A percentile compares a stretch with the other conserved stretches of the same genome.
Evolutionary conservation across 1,140 invertebrate genomes (phyloP).

Genomic region (Cydia amplana): DNA sequence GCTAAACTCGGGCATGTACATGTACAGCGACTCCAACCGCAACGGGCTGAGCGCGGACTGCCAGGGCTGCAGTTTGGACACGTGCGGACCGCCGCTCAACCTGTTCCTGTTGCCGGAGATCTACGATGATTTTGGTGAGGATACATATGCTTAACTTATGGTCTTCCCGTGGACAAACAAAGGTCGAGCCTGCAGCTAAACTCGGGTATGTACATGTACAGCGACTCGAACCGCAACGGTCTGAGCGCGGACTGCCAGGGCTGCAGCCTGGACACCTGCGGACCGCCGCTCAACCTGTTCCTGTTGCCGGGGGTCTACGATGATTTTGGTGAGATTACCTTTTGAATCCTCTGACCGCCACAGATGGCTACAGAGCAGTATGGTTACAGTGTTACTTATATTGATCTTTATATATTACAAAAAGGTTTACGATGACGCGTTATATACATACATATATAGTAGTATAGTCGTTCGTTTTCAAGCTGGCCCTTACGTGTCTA

Average conservation of each 20-base stretch:
- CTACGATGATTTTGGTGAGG: slow-evolving; percentile 80
- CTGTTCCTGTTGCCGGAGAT: slow-evolving; percentile 86
- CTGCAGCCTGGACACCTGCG: slow-evolving; percentile 78
- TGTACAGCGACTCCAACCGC: slow-evolving; percentile 76
- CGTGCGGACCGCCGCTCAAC: slow-evolving; percentile 83
- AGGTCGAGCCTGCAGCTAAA: too few species aligned
- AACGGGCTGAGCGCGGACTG: slow-evolving; percentile 74
- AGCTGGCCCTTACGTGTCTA: too few species aligned
- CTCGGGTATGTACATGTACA: slow-evolving; percentile 84
- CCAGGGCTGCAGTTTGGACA: slow-evolving; percentile 78
- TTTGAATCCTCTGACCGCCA: too few species aligned
- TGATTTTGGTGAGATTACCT: slow-evolving; percentile 82
- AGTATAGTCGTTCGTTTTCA: too few species aligned
- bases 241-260: slow-evolving; percentile 77
- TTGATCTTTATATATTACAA: too few species aligned
- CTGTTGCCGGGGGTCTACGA: slow-evolving; percentile 83
- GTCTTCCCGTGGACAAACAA: too few species aligned
- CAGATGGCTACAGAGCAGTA: too few species aligned
- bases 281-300: slow-evolving; percentile 85
- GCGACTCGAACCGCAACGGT: slow-evolving; percentile 67
- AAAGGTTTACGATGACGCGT: too few species aligned
- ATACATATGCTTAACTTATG: slow-evolving; percentile 1
- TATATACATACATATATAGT: too few species aligned
- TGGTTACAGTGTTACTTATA: too few species aligned
- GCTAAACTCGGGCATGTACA: slow-evolving; percentile 81